Evolutionary conservation across 2,888 invertebrate species (phyloP), one percentile per base, ranked within the genome.

Genomic region (Panorpa germanica): DNA sequence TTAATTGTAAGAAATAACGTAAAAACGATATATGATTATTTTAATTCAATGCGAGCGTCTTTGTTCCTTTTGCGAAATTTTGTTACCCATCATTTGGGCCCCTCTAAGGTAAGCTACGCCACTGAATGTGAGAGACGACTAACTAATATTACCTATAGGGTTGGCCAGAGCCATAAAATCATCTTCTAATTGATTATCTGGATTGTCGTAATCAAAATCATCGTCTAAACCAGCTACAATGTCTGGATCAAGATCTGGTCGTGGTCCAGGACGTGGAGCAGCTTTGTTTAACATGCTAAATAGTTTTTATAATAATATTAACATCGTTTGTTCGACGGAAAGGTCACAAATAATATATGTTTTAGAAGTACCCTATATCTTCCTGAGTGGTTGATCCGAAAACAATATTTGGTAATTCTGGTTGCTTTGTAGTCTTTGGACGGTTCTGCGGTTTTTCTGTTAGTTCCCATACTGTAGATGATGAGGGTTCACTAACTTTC

Each of bases 141-240:
- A 20, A 25, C 20, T 26, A 29, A 28, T n/a, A 3, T 23, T 43
- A 44, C 53, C 55, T 34, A 57, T 60, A 2, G 54, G 65, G 59
- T 81, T 74, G 1, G 91, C 93, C 34, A 82, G 51, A 42, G 71
- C 60, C 26, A 95, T 70, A 48, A 96, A 95, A 56, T 96, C 78
- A 50, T 96, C 95, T 40, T 93, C 93, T 4, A 96, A 53, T 38
- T 71, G 52, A 54, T 88, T 86, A 1, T 78, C 69, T 1, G 82
- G 81, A 50, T 86, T 68, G 2, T 75, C 70, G 45, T 63, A 85
- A 47, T 90, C 71, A 49, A 85, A 91, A 52, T 91, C 91, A 37
- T 88, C 88, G 47, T 93, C 93, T 52, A 95, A 59, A 0, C 86
- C 90, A 4, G 86, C 91, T 1, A 90, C 73, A 18, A 95, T 63